Evolutionary conservation across 1,140 invertebrate species (phyloP), one percentile per base, ranked within the genome.

Genomic region (Zaprionus vittiger): DNA sequence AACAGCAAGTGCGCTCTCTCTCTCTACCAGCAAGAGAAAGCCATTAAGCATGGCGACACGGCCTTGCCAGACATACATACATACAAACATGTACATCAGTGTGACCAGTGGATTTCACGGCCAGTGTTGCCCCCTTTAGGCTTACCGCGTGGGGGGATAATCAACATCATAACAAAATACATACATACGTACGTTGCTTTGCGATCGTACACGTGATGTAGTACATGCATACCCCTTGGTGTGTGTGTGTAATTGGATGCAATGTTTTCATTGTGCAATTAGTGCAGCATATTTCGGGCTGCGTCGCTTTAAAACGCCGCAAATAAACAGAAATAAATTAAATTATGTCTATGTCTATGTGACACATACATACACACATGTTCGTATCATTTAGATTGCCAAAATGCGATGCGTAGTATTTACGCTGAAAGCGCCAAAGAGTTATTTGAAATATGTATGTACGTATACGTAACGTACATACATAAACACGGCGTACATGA

Each of bases 241-340:
- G 6, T 44, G 28, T 34, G 2, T 56, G n/a, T 57, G 41, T 11
- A 17, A 47, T 57, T 7, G 14, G 4, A 52, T 68, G 59, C 60
- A 65, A 55, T 38, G 60, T 54, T 80, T 78, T 38, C 73, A 80
- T 70, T 74, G 64, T 80, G 61, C 67, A 47, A 76, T 62, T 73
- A 49, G 49, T 60, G 44, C 41, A 69, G 47, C 67, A 79, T 85
- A 85, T 85, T 85, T 85, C 67, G 79, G 78, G 74, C 81, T 81
- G 79, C 80, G 72, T 37, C 44, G 54, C 31, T 69, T 69, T 64
- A 37, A 59, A 37, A 66, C 61, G 69, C 73, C 70, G 70, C 59
- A 81, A 85, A 84, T 70, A 81, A 81, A 85, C 69, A 70, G 61
- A 85, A 84, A 84, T 80, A 76, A 65, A 65, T 75, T 54, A 60